Percentiles rank a stretch among this genome's conserved stretches.
Evolutionary conservation across 2,797 vertebrate genomes (phyloP).

Genomic region (Phoebastria nigripes): DNA sequence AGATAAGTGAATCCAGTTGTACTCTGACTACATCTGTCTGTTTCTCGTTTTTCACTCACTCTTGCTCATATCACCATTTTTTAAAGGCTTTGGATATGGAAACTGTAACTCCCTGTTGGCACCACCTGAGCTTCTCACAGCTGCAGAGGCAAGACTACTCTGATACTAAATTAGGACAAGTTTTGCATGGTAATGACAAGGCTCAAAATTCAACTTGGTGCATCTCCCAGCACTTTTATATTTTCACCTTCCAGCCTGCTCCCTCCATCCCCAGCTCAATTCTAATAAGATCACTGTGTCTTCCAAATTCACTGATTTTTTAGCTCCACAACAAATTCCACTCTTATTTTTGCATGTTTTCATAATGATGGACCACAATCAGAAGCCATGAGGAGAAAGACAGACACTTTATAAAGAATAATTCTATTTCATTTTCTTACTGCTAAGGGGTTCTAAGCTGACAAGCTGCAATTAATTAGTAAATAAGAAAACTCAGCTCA

Average conservation of each 20-base stretch:
- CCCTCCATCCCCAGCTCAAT: neutral
- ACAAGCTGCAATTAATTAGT: neutral
- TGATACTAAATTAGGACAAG: neutral
- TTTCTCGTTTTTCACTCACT: neutral
- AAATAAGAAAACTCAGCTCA: neutral
- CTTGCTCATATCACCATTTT: neutral
- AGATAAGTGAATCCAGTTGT: neutral
- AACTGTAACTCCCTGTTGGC: neutral
- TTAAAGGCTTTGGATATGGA: neutral
- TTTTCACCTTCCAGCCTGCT: neutral
- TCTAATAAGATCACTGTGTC: neutral
- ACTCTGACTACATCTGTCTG: neutral
- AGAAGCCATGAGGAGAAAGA: neutral
- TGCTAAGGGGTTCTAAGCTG: neutral
- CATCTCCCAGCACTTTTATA: neutral
- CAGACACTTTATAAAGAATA: neutral
- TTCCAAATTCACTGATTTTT: neutral
- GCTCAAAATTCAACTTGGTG: neutral
- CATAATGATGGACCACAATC: neutral
- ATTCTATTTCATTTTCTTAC: neutral
- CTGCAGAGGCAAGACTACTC: neutral
- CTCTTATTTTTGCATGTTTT: neutral
- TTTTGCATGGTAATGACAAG: neutral
- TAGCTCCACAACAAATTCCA: neutral
- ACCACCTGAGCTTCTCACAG: neutral